Evolutionary conservation across 2,888 invertebrate genomes (phyloP), one percentile per base, ranked within the genome.

Genomic region (Acanthacorydalis orientalis): DNA sequence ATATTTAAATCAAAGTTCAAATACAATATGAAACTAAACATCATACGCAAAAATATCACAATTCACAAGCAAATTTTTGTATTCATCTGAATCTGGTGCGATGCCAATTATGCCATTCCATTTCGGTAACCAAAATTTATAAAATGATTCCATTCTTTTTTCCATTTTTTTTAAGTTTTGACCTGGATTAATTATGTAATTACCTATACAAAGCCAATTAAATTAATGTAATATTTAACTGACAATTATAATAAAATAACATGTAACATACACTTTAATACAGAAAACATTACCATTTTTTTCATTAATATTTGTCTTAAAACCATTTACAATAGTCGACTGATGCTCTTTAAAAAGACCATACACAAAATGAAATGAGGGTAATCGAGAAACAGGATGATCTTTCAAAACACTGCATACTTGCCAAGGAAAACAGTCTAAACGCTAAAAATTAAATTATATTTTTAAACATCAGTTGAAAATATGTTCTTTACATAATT

Each of bases 381-480:
- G 83, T 60, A 87, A 74, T 48, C 90, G 68, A 1, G 80, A 76
- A 0, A 84, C 78, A 0, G 83, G 78, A 43, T 83, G 78, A n/a
- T 70, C 64, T 50, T 68, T 65, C 10, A 88, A 57, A 11, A 79
- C 65, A 0, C 78, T 74, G 48, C 87, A 65, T 51, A 75, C 77
- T 65, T 90, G 89, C 80, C 87, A 88, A 0, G 89, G 86, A 49
- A 89, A 72, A 47, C 73, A 71, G 64, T 88, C 86, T 11, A 88
- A 62, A 55, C 70, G 68, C 84, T 85, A 59, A 37, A 66, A 63
- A 51, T 44, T 32, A 41, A 43, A 59, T 42, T 48, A 33, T 45
- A 33, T 37, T 15, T 14, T 48, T n/a, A n/a, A n/a, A n/a, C n/a
- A n/a, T 12, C 2, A 4, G 10, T 4, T 10, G 40, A n/a, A 40